A percentile compares a stretch with the other conserved stretches of the same genome.
These are phyloP conservation scores for Calameuta idolon DNA, from an alignment of 2,888 invertebrate species.

Conservation along the genomic window DNA sequence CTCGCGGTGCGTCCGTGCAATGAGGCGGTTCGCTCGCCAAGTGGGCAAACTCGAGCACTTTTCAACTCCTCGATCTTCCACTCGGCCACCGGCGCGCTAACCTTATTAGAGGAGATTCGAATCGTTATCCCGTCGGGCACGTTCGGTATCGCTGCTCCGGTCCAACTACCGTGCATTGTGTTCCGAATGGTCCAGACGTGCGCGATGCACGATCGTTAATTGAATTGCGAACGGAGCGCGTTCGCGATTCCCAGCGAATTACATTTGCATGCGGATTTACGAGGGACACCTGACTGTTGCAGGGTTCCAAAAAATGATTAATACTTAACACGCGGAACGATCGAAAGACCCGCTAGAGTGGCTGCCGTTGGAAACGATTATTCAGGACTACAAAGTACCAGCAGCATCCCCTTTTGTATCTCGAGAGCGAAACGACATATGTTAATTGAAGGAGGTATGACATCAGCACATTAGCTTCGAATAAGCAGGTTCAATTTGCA, in stretches of 20 bases:
- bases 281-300: neutral
- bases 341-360: neutral
- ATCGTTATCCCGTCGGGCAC: conserved; percentile 44
- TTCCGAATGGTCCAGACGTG: neutral
- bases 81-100: conserved; percentile 39
- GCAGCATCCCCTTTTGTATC: neutral
- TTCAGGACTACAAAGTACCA: neutral
- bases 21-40: conserved; percentile 26
- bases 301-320: neutral
- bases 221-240: neutral
- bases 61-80: conserved; percentile 29
- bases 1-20: neutral
- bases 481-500: conserved; percentile 30
- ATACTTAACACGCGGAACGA: neutral
- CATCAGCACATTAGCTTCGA: conserved; percentile 3
- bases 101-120: conserved; percentile 55
- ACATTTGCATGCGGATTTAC: neutral
- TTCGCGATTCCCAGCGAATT: neutral
- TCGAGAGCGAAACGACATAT: neutral
- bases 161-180: neutral
- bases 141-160: neutral
- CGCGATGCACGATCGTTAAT: neutral
- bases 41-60: conserved; percentile 40
- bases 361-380: neutral
- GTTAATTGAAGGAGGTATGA: neutral